These are phyloP conservation scores for Merodon equestris DNA, from an alignment of 2,888 invertebrate genomes.

Conservation along the genomic window DNA sequence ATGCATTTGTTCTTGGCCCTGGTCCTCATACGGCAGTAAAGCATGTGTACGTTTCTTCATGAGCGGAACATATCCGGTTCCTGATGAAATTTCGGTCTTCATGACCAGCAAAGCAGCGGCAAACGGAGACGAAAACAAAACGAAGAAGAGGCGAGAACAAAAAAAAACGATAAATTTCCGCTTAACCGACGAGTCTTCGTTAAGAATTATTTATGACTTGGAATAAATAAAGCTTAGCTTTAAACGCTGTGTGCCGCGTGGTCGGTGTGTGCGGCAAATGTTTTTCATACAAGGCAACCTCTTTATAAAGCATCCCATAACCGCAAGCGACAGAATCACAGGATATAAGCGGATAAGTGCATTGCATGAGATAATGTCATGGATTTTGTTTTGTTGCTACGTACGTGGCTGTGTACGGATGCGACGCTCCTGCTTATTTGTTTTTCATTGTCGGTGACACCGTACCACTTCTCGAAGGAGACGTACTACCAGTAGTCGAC, in stretches of 20 bases:
- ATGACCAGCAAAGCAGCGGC: slow-evolving; percentile 21
- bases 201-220: slow-evolving; percentile 73
- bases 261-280: slow-evolving; percentile 56
- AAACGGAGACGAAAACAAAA: too few relatives aligned
- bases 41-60: slow-evolving; percentile 28
- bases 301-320: slow-evolving; percentile 66
- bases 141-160: slow-evolving; percentile 35
- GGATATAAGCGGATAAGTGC: slow-evolving; percentile 68
- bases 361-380: slow-evolving; percentile 64
- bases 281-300: slow-evolving; percentile 62
- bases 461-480: too few relatives aligned
- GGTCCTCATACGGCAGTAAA: not conserved
- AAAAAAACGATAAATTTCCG: slow-evolving; percentile 63
- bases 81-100: slow-evolving; percentile 52
- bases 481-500: too few relatives aligned
- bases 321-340: slow-evolving; percentile 67
- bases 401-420: slow-evolving; percentile 4
- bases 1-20: slow-evolving; percentile 37
- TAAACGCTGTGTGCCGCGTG: slow-evolving; percentile 68
- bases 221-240: slow-evolving; percentile 73
- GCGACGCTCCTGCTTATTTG: too few relatives aligned
- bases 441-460: too few relatives aligned
- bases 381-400: slow-evolving; percentile 59
- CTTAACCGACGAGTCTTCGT: slow-evolving; percentile 69
- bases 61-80: slow-evolving; percentile 32